These are phyloP conservation scores for Solen grandis DNA, from an alignment of 1,140 invertebrate species.

Conservation along the genomic window DNA sequence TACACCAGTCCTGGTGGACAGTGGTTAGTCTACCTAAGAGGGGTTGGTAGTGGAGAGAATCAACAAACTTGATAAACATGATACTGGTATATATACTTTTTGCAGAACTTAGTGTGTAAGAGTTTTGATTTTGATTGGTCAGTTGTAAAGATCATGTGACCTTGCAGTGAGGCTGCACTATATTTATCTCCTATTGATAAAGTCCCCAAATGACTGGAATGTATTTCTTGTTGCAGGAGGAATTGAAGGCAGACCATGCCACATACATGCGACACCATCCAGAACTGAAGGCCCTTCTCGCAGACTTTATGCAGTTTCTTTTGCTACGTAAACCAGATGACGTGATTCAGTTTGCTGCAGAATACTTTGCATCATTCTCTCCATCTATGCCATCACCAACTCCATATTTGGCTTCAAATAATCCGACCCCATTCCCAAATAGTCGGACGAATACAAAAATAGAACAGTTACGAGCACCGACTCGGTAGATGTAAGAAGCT, in stretches of 20 bases:
- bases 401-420: slow-evolving; percentile 74
- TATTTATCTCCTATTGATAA: too few relatives aligned
- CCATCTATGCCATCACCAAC: slow-evolving; percentile 70
- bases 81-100: too few relatives aligned
- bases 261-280: slow-evolving; percentile 80
- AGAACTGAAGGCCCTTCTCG: slow-evolving; percentile 78
- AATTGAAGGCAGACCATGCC: slow-evolving; percentile 78
- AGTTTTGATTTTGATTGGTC: too few relatives aligned
- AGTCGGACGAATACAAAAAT: slow-evolving; percentile 78
- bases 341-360: slow-evolving; percentile 78
- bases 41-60: too few relatives aligned
- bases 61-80: too few relatives aligned
- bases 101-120: too few relatives aligned
- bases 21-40: too few relatives aligned
- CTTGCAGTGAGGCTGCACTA: too few relatives aligned
- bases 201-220: too few relatives aligned
- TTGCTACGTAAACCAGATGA: slow-evolving; percentile 80
- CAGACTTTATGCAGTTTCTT: slow-evolving; percentile 80
- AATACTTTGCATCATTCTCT: slow-evolving; percentile 81
- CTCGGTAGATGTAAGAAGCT: too few relatives aligned
- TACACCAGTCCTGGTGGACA: too few relatives aligned
- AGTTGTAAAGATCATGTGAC: too few relatives aligned
- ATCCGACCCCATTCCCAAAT: slow-evolving; percentile 74
- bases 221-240: slow-evolving; percentile 71
- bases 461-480: slow-evolving; percentile 71